Percentiles rank a stretch among this genome's conserved stretches.
Conservation (phyloP, 2,888 invertebrate species). For the Clivina fossor region DNA sequence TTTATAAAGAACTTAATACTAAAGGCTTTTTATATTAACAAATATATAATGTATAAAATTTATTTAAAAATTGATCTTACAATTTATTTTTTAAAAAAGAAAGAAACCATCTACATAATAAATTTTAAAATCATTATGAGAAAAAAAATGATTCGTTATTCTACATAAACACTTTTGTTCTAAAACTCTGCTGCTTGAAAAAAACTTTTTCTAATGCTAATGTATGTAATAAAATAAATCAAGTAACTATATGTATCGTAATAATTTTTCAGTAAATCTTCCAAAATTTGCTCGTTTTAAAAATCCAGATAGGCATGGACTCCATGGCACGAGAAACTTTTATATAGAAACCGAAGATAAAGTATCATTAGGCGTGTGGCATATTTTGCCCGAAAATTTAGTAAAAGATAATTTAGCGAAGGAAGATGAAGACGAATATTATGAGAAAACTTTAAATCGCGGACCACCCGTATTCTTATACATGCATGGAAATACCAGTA, state of each 20-base stretch:
- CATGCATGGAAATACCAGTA: constrained; percentile 75
- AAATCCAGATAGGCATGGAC: constrained; percentile 57
- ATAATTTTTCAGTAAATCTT: constrained; percentile 7
- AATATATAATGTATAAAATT: no score
- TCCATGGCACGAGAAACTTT: constrained; percentile 68
- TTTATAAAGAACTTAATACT: no score
- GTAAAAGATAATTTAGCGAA: constrained; percentile 50
- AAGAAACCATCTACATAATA: no score
- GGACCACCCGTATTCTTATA: constrained; percentile 64
- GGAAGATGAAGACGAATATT: constrained; percentile 52
- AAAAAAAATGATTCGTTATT: no score
- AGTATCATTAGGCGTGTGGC: constrained; percentile 67
- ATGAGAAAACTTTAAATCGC: constrained; percentile 56
- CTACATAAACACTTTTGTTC: no score
- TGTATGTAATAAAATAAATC: not conserved
- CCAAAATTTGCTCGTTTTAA: constrained; percentile 9
- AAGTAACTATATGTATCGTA: not conserved
- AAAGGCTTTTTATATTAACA: no score
- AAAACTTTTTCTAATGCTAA: no score
- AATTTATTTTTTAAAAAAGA: no score
- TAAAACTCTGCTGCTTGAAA: no score
- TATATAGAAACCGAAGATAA: constrained; percentile 60
- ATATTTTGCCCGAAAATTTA: constrained; percentile 68
- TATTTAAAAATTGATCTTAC: no score
- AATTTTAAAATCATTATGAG: no score